phyloP scores from a whole-genome alignment of 2,113 vertebrate species.

The Tetraodon nigroviridis region DNA sequence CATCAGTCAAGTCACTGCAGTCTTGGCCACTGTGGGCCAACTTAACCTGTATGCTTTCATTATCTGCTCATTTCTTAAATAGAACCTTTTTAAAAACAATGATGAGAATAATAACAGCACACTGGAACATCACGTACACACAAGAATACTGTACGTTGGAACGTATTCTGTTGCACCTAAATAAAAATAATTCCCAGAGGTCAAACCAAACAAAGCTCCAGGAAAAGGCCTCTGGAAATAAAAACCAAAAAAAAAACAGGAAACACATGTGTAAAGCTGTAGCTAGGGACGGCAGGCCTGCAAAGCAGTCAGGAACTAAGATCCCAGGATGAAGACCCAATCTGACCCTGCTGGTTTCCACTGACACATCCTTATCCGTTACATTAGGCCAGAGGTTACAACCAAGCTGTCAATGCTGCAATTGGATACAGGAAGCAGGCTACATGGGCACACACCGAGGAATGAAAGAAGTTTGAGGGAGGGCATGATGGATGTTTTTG shows the following conservation, averaged over 20 bases:
- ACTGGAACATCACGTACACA: constrained; percentile 28
- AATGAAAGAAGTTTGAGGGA: constrained; percentile 41
- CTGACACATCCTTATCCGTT: constrained; percentile 69
- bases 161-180: constrained; percentile 60
- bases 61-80: too few relatives aligned
- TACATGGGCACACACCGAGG: constrained; percentile 13
- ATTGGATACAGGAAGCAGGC: constrained; percentile 58
- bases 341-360: constrained; percentile 47
- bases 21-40: too few relatives aligned
- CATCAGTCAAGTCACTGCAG: too few relatives aligned
- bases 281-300: constrained; percentile 55
- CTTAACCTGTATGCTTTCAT: too few relatives aligned
- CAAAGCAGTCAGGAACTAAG: constrained; percentile 37
- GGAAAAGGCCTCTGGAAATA: constrained; percentile 74
- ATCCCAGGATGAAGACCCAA: constrained; percentile 38
- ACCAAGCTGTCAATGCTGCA: constrained; percentile 49
- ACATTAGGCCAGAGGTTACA: constrained; percentile 43
- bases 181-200: constrained; percentile 79
- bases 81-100: not conserved
- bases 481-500: constrained; percentile 39
- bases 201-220: constrained; percentile 80
- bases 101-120: constrained; percentile 23
- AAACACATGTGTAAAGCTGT: constrained; percentile 83
- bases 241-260: constrained; percentile 75
- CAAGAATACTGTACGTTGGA: constrained; percentile 21